Percentiles rank a stretch among this genome's conserved stretches.
Conservation (phyloP, 2,888 invertebrate genomes). For the Arenicola marina region DNA sequence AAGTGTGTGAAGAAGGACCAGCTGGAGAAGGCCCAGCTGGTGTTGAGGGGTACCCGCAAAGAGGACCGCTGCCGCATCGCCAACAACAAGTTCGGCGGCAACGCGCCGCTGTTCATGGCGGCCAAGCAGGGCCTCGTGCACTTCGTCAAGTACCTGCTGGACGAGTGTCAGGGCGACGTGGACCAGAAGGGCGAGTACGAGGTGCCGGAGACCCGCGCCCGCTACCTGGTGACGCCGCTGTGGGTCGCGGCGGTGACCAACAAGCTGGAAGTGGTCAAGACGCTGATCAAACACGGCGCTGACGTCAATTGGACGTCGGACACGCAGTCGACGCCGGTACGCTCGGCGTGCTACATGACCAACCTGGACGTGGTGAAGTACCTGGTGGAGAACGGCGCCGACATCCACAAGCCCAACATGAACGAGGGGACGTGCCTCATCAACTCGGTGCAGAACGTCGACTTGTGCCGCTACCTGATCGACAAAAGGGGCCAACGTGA, state of each 20-base stretch:
- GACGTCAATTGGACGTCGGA: constrained; percentile 86
- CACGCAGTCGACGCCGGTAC: constrained; percentile 80
- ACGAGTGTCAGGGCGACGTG: constrained; percentile 79
- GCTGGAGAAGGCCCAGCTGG: constrained; percentile 26
- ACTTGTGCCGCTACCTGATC: constrained; percentile 79
- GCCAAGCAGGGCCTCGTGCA: constrained; percentile 40
- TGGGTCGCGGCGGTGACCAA: constrained; percentile 93
- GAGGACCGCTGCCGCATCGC: constrained; percentile 7
- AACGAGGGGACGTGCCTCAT: constrained; percentile 93
- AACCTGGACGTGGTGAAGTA: constrained; percentile 46
- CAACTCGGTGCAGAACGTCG: constrained; percentile 86
- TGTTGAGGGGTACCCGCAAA: constrained; percentile 17
- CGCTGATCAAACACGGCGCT: constrained; percentile 79
- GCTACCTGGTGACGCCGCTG: constrained; percentile 83
- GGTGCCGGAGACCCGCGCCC: constrained; percentile 79
- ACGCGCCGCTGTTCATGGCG: constrained; percentile 43
- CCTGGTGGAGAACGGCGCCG: constrained; percentile 49
- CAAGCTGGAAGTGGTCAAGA: constrained; percentile 75
- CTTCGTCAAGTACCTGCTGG: constrained; percentile 81
- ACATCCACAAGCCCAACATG: constrained; percentile 79
- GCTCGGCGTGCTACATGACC: constrained; percentile 88
- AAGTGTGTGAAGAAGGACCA: constrained; percentile 25
- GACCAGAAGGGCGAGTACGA: constrained; percentile 76
- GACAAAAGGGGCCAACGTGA: constrained; percentile 79
- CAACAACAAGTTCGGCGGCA: constrained; percentile 36